Evolutionary conservation across 2,113 vertebrate species (phyloP).

Genomic region (Perognathus longimembris): DNA sequence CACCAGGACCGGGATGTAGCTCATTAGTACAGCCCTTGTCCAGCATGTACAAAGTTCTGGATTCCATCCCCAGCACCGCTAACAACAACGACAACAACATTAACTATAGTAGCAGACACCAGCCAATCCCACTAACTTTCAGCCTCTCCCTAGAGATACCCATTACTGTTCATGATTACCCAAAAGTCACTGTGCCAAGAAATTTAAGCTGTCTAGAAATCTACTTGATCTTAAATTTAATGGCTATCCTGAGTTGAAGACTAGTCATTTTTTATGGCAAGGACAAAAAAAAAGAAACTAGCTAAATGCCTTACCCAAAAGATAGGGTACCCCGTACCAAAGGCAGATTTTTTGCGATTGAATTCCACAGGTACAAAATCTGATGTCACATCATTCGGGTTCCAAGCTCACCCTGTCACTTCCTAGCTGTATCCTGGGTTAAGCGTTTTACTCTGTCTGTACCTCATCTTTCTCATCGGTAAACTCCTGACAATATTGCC

Average conservation of each 20-base stretch:
- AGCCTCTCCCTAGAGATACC: background rate
- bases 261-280: background rate
- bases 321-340: background rate
- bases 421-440: background rate
- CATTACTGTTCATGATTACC: background rate
- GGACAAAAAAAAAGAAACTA: background rate
- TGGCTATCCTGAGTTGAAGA: background rate
- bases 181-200: background rate
- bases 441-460: background rate
- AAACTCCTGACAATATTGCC: background rate
- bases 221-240: background rate
- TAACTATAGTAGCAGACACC: background rate
- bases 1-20: background rate
- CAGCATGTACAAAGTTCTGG: background rate
- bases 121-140: background rate
- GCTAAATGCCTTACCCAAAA: slow-evolving; percentile 18
- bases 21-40: background rate
- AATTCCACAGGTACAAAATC: background rate
- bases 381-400: background rate
- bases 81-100: too few relatives aligned
- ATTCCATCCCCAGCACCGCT: background rate
- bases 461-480: background rate
- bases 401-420: background rate
- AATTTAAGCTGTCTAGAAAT: background rate
- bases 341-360: background rate